Evolutionary conservation across 2,888 invertebrate genomes (phyloP).

Genomic region (Microplitis manilae): DNA sequence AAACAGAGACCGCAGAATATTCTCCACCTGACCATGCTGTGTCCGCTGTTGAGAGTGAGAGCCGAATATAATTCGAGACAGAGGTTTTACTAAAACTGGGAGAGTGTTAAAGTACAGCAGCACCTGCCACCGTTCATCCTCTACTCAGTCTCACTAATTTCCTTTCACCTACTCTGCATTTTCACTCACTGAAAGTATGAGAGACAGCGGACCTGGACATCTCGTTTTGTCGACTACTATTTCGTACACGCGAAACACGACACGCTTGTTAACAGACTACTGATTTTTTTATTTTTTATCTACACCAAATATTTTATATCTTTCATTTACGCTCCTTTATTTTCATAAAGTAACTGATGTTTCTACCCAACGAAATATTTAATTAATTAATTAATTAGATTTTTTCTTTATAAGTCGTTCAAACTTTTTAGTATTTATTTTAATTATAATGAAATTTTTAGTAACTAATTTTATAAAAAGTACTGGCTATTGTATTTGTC

Average conservation of each 20-base stretch:
- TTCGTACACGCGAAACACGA: background rate
- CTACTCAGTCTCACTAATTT: constrained; percentile 14
- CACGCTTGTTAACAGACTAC: background rate
- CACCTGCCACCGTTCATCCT: constrained; percentile 6
- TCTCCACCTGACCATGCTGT: background rate
- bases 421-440: too few relatives aligned
- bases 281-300: background rate
- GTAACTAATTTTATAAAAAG: background rate
- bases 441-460: background rate
- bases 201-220: background rate
- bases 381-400: too few relatives aligned
- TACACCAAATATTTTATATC: background rate
- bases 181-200: background rate
- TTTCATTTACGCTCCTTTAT: background rate
- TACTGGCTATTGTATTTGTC: background rate
- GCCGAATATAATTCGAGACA: background rate
- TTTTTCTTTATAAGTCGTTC: too few relatives aligned
- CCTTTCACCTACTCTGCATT: constrained; percentile 1
- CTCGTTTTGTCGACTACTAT: background rate
- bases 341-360: too few relatives aligned
- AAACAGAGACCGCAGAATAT: background rate
- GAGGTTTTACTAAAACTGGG: background rate
- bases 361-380: too few relatives aligned
- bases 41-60: background rate
- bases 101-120: background rate